Percentiles rank a stretch among this genome's conserved stretches.
phyloP scores from a whole-genome alignment of 2,113 vertebrate species.

The Triplophysa dalaica region DNA sequence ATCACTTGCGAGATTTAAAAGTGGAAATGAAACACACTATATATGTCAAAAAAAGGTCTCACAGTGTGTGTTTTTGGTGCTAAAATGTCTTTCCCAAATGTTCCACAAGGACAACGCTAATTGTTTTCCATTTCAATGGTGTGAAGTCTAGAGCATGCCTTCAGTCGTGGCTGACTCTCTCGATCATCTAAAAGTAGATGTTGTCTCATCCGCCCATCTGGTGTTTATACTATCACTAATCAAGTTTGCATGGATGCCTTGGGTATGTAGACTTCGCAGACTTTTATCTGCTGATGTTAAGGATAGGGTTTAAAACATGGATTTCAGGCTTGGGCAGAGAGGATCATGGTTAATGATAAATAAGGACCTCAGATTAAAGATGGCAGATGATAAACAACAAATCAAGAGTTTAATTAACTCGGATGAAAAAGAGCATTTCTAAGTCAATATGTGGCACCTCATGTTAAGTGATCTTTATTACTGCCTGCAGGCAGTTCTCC shows the following conservation, averaged over 20 bases:
- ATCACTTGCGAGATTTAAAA: slow-evolving; percentile 24
- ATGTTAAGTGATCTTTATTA: background rate
- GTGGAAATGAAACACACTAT: slow-evolving; percentile 24
- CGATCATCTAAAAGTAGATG: slow-evolving; percentile 16
- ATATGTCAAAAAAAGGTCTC: background rate
- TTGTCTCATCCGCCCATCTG: slow-evolving; percentile 21
- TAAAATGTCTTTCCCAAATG: background rate
- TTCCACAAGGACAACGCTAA: slow-evolving; percentile 8
- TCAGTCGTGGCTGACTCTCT: slow-evolving; percentile 1
- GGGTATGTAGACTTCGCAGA: slow-evolving; percentile 15
- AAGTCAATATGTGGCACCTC: slow-evolving; percentile 31
- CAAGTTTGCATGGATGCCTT: slow-evolving; percentile 3
- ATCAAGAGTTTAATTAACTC: slow-evolving; percentile 44
- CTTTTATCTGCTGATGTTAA: background rate
- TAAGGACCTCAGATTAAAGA: slow-evolving; percentile 35
- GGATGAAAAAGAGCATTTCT: slow-evolving; percentile 32
- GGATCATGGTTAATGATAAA: slow-evolving; percentile 22
- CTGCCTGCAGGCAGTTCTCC: background rate
- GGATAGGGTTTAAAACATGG: slow-evolving; percentile 16
- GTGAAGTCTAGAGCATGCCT: background rate
- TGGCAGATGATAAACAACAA: slow-evolving; percentile 38
- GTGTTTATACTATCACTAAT: slow-evolving; percentile 20
- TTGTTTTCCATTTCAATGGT: slow-evolving; percentile 17
- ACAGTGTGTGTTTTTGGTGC: background rate
- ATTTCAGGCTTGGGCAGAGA: background rate